These are phyloP conservation scores for Chymomyza costata DNA, from an alignment of 1,140 invertebrate species.

Conservation along the genomic window DNA sequence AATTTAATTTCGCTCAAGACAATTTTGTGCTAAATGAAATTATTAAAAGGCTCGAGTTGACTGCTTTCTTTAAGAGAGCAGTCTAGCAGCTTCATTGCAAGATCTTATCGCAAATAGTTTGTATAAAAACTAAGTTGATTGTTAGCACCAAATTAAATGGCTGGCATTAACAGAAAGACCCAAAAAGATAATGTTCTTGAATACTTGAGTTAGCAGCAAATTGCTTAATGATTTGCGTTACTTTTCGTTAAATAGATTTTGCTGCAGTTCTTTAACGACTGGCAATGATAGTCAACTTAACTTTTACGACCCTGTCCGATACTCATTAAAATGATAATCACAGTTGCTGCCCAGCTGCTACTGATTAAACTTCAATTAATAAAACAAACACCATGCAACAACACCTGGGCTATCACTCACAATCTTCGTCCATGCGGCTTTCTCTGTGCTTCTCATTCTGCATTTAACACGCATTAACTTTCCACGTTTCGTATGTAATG, in stretches of 20 bases:
- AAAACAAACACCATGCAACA: slow-evolving; percentile 52
- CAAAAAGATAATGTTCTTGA: too few species aligned
- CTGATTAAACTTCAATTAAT: slow-evolving; percentile 68
- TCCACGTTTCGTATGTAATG: slow-evolving; percentile 48
- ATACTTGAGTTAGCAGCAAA: too few species aligned
- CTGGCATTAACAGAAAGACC: neutral
- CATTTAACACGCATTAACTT: slow-evolving; percentile 72
- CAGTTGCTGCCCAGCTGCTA: slow-evolving; percentile 35
- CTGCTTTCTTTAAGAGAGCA: too few species aligned
- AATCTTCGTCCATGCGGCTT: slow-evolving; percentile 1
- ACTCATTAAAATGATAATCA: slow-evolving; percentile 7
- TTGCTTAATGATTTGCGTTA: too few species aligned
- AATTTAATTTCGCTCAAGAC: slow-evolving; percentile 61
- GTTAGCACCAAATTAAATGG: slow-evolving; percentile 15
- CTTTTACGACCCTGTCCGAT: too few species aligned
- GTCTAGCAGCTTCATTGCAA: slow-evolving; percentile 4
- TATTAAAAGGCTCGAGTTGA: slow-evolving; percentile 44
- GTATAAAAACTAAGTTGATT: slow-evolving; percentile 37
- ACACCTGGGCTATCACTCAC: neutral
- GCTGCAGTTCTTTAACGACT: too few species aligned
- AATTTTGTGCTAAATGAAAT: slow-evolving; percentile 60
- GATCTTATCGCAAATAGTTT: slow-evolving; percentile 65
- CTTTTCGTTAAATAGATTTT: too few species aligned
- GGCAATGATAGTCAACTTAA: too few species aligned
- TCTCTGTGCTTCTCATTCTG: slow-evolving; percentile 26